Percentiles rank a stretch among this genome's conserved stretches.
phyloP scores from a whole-genome alignment of 2,113 vertebrate genomes.

The human (Homo sapiens) region DNA sequence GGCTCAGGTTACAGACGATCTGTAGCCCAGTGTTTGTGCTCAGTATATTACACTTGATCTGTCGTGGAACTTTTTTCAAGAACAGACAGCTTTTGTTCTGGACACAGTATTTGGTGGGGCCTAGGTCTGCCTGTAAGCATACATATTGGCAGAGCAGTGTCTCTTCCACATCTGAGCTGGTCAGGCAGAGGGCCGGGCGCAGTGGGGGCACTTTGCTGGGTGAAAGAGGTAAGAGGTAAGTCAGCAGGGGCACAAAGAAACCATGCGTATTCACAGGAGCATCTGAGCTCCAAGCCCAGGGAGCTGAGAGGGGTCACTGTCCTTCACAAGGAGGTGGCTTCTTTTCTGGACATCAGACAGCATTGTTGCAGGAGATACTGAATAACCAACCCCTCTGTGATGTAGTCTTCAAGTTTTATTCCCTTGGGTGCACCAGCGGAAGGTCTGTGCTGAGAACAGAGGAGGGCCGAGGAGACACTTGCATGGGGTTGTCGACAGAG shows the following conservation, averaged over 20 bases:
- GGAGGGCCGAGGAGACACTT: accelerated
- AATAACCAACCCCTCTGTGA: accelerated
- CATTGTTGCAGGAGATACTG: accelerated
- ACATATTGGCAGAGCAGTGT: accelerated
- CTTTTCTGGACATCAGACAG: accelerated
- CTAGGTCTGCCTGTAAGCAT: accelerated
- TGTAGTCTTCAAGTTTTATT: neutral
- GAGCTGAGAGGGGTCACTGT: accelerated
- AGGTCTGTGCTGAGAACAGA: neutral
- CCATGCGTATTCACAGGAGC: accelerated
- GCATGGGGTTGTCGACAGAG: accelerated
- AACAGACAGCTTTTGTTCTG: neutral
- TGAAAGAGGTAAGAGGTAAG: accelerated
- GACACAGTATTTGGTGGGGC: accelerated
- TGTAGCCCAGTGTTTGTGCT: neutral
- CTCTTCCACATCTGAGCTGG: accelerated
- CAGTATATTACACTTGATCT: neutral
- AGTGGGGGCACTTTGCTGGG: neutral
- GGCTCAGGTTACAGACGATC: too few species aligned
- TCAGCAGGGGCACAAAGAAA: neutral
- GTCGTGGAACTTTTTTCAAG: accelerated
- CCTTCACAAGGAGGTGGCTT: neutral
- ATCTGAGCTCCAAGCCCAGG: accelerated
- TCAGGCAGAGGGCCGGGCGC: accelerated
- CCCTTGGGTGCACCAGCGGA: accelerated